Evolutionary conservation across 2,113 vertebrate genomes (phyloP).

Genomic region (human): DNA sequence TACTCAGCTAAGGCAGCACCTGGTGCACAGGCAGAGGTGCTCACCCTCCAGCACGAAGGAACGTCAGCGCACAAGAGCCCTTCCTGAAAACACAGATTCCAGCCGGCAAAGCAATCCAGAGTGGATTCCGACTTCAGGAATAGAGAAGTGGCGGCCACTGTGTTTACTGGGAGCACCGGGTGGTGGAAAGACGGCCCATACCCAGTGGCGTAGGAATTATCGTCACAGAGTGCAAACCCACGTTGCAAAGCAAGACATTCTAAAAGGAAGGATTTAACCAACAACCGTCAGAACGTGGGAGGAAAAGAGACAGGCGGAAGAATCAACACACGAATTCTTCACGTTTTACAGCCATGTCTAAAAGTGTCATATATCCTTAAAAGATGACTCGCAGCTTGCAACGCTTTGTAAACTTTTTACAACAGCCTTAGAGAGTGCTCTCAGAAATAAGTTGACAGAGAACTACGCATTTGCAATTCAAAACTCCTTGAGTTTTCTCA

Average conservation of each 20-base stretch:
- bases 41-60: too few species aligned
- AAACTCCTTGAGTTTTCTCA: background rate
- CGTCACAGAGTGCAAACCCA: fast-evolving
- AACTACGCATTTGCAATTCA: background rate
- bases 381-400: background rate
- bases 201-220: fast-evolving
- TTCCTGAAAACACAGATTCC: background rate
- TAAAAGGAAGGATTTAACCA: background rate
- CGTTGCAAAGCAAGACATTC: background rate
- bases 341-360: background rate
- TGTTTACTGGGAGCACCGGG: fast-evolving
- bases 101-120: background rate
- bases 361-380: background rate
- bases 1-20: too few species aligned
- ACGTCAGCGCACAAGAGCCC: background rate
- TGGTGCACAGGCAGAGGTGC: too few species aligned
- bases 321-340: fast-evolving
- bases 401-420: background rate
- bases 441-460: background rate
- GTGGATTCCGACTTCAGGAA: background rate
- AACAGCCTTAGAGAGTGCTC: background rate
- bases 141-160: fast-evolving
- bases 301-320: background rate
- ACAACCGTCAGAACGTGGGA: fast-evolving
- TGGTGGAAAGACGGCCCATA: fast-evolving